A percentile compares a stretch with the other conserved stretches of the same genome.
Evolutionary conservation across 92 coral and sea anemone genomes (phyloP).

Genomic region (Phenganax marumi): DNA sequence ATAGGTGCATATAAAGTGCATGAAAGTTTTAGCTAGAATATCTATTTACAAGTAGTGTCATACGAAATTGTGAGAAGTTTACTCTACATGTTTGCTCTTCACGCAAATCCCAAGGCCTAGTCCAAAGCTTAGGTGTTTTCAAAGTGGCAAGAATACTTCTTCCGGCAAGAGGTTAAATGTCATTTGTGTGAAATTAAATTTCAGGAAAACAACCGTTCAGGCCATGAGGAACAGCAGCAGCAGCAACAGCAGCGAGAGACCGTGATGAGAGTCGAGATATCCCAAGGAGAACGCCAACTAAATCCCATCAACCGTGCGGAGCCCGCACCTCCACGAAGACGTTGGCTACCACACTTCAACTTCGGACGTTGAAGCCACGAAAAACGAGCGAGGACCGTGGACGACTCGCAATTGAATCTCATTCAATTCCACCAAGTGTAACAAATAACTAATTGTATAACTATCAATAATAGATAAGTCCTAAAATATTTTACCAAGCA

Average conservation of each 20-base stretch:
- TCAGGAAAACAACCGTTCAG: conserved; percentile 29
- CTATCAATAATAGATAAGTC: too few relatives aligned
- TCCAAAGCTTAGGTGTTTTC: not conserved
- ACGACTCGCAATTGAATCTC: too few relatives aligned
- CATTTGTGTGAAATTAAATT: not conserved
- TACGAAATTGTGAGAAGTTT: too few relatives aligned
- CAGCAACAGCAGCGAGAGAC: conserved; percentile 18
- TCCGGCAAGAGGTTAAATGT: too few relatives aligned
- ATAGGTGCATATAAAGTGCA: too few relatives aligned
- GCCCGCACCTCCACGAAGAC: conserved; percentile 18
- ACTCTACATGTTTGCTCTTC: too few relatives aligned
- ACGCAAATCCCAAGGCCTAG: too few relatives aligned
- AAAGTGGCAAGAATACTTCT: not conserved
- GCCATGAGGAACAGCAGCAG: conserved; percentile 7
- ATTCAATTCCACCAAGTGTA: too few relatives aligned
- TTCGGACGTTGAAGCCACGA: conserved; percentile 19
- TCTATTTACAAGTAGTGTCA: too few relatives aligned
- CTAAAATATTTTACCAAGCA: too few relatives aligned
- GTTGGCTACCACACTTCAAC: conserved; percentile 24
- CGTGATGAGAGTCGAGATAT: conserved; percentile 42
- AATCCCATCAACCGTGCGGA: conserved; percentile 39
- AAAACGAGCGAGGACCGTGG: not conserved
- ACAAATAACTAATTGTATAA: too few relatives aligned
- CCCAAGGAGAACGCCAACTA: conserved; percentile 39
- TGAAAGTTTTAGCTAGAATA: too few relatives aligned